These are phyloP conservation scores for Plebejus anna DNA, from an alignment of 2,888 invertebrate species.

Conservation along the genomic window DNA sequence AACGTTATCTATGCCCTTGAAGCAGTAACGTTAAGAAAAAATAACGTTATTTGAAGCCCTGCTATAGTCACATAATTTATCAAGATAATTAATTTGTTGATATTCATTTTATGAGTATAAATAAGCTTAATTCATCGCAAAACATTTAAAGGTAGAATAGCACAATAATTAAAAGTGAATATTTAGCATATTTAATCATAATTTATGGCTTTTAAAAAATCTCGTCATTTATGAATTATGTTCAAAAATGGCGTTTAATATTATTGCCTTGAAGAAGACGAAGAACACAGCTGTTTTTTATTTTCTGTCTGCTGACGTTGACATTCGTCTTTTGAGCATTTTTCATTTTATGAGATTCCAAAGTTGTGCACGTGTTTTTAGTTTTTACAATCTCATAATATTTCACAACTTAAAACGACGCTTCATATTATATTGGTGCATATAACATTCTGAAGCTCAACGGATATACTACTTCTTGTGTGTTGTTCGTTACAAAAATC, in stretches of 20 bases:
- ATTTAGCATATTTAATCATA: no score
- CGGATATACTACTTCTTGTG: not conserved
- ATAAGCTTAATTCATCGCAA: no score
- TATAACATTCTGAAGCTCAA: not conserved
- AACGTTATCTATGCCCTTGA: no score
- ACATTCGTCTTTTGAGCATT: constrained; percentile 37
- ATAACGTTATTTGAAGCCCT: no score
- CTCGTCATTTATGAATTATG: no score
- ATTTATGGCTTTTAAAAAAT: no score
- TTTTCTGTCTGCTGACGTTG: not conserved
- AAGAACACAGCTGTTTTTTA: constrained; percentile 14
- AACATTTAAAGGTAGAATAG: no score
- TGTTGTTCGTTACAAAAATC: not conserved
- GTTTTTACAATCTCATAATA: constrained; percentile 37
- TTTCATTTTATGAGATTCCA: constrained; percentile 33
- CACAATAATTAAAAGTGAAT: no score
- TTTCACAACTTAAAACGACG: constrained; percentile 22
- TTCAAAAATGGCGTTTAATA: not conserved
- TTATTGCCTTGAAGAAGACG: not conserved
- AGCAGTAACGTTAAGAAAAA: no score
- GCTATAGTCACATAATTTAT: no score
- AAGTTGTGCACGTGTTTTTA: constrained; percentile 49
- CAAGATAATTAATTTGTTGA: no score
- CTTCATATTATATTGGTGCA: constrained; percentile 9
- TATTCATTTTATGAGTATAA: no score